A percentile compares a stretch with the other conserved stretches of the same genome.
phyloP scores from a whole-genome alignment of 2,113 vertebrate genomes.

The Eulacestoma nigropectus region DNA sequence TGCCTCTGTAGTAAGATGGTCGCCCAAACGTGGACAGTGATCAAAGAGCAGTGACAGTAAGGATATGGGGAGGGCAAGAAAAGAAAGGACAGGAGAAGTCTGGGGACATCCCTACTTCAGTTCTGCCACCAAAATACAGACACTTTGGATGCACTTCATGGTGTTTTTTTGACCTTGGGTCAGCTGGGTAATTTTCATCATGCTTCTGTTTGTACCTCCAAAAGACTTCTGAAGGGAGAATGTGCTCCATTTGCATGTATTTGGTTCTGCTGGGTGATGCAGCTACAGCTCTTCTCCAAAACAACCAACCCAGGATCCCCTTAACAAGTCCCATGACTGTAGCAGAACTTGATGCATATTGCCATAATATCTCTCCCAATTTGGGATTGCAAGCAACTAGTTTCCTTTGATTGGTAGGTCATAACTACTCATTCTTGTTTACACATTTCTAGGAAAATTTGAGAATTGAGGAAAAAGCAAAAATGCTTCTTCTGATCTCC shows the following conservation, averaged over 20 bases:
- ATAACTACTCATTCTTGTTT: neutral
- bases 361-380: neutral
- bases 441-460: neutral
- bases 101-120: neutral
- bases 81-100: neutral
- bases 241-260: accelerated
- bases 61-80: neutral
- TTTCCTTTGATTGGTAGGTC: neutral
- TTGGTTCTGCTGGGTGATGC: neutral
- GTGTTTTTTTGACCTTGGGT: neutral
- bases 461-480: neutral
- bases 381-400: neutral
- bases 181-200: neutral
- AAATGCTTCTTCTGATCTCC: neutral
- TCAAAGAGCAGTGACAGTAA: neutral
- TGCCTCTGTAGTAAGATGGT: neutral
- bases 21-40: neutral
- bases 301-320: too few species aligned
- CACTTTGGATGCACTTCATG: neutral
- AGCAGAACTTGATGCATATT: neutral
- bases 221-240: neutral
- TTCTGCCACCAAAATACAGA: neutral
- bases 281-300: neutral
- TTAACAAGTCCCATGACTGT: neutral
- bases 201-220: neutral